phyloP scores from a whole-genome alignment of 2,888 invertebrate species.

The Uropetala carovei region DNA sequence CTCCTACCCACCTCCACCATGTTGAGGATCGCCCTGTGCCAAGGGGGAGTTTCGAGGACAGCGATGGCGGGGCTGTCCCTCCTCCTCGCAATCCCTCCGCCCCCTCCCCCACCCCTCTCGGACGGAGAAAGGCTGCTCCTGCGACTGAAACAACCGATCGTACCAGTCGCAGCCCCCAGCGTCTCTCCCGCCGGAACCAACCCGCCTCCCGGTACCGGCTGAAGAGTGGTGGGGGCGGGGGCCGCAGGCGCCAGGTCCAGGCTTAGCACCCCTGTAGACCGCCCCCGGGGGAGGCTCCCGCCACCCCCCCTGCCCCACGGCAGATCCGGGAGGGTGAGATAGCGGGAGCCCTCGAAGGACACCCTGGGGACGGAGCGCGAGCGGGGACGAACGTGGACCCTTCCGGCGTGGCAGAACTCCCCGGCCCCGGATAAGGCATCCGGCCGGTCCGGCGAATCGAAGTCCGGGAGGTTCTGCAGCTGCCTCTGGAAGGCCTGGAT shows the following conservation, averaged over 20 bases:
- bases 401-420: constrained; percentile 70
- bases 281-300: constrained; percentile 71
- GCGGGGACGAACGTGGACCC: constrained; percentile 73
- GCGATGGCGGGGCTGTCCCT: constrained; percentile 73
- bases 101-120: constrained; percentile 70
- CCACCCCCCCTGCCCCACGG: constrained; percentile 69
- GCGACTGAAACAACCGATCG: constrained; percentile 71
- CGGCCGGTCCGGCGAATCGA: constrained; percentile 73
- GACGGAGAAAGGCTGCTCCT: constrained; percentile 73
- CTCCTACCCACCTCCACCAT: constrained; percentile 73
- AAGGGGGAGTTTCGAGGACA: constrained; percentile 73
- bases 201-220: constrained; percentile 67
- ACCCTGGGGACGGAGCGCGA: constrained; percentile 76
- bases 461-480: constrained; percentile 78
- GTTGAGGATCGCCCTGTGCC: constrained; percentile 74
- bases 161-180: constrained; percentile 65
- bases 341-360: constrained; percentile 73
- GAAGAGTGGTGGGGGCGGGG: constrained; percentile 55
- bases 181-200: constrained; percentile 68
- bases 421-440: constrained; percentile 69
- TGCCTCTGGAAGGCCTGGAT: constrained; percentile 78
- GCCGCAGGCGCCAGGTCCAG: constrained; percentile 69
- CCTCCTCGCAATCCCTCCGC: constrained; percentile 68
- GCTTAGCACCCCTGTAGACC: constrained; percentile 71
- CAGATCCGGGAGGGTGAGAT: constrained; percentile 72